These are phyloP conservation scores for Rhysida immarginata DNA, from an alignment of 1,140 invertebrate species.

Conservation along the genomic window DNA sequence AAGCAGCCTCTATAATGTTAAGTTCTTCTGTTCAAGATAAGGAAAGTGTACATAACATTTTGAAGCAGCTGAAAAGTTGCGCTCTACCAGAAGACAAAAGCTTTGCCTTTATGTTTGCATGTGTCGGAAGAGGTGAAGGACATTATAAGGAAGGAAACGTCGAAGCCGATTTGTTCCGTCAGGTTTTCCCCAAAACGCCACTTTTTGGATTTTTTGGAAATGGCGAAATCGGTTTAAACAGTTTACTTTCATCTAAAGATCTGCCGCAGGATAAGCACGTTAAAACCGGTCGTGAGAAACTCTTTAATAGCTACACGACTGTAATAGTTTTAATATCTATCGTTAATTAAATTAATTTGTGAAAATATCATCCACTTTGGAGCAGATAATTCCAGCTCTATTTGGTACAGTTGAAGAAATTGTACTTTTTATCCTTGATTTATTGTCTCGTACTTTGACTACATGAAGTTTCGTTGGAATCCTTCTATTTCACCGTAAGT, in stretches of 20 bases:
- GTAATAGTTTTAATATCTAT: conserved; percentile 1
- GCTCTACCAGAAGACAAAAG: conserved; percentile 25
- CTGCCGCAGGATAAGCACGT: neutral
- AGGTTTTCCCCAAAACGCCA: conserved; percentile 39
- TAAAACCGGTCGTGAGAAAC: neutral
- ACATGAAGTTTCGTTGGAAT: too few species aligned
- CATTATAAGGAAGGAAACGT: conserved; percentile 31
- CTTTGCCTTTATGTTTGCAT: conserved; percentile 43
- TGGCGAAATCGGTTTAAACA: conserved; percentile 39
- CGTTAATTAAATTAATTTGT: too few species aligned
- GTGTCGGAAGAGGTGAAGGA: conserved; percentile 33
- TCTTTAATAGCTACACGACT: conserved; percentile 9
- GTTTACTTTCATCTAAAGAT: conserved; percentile 16
- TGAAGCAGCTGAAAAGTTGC: conserved; percentile 25
- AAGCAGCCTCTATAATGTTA: conserved; percentile 25
- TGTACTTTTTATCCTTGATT: too few species aligned
- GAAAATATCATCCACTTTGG: too few species aligned
- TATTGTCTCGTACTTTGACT: too few species aligned
- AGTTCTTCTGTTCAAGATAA: conserved; percentile 16
- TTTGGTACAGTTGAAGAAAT: too few species aligned
- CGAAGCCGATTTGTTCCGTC: conserved; percentile 40
- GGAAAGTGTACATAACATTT: conserved; percentile 18
- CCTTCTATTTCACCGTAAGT: too few species aligned
- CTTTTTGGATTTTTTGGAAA: conserved; percentile 42
- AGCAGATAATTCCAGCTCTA: too few species aligned